These are phyloP conservation scores for Dromas ardeola DNA, from an alignment of 2,113 vertebrate genomes.

Conservation along the genomic window DNA sequence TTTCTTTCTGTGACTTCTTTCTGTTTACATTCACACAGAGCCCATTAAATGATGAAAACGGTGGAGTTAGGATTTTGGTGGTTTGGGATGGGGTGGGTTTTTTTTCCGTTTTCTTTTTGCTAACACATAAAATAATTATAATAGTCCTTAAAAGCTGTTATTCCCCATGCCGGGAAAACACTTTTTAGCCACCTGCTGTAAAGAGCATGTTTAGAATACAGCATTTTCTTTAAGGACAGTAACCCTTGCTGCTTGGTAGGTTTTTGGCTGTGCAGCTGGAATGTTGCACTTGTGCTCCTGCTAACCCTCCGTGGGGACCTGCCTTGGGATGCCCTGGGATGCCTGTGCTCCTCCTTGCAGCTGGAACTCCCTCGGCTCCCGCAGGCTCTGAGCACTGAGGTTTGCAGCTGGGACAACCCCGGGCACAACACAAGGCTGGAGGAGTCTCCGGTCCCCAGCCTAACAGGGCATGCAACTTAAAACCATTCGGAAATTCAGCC, in stretches of 20 bases:
- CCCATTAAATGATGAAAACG: not conserved
- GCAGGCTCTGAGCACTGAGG: not conserved
- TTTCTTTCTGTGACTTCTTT: not conserved
- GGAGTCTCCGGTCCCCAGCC: not conserved
- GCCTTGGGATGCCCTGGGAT: not conserved
- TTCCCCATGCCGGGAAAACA: not conserved
- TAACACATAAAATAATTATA: conserved; percentile 1
- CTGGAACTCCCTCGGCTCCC: not conserved
- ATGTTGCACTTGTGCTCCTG: not conserved
- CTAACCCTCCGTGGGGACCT: not conserved
- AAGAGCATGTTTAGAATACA: not conserved
- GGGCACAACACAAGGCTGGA: not conserved
- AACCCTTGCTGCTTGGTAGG: not conserved
- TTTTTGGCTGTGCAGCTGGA: not conserved
- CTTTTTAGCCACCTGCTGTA: conserved; percentile 25
- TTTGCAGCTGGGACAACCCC: not conserved
- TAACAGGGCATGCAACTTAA: not conserved
- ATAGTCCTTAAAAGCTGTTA: not conserved
- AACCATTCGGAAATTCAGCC: not conserved
- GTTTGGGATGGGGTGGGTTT: not conserved
- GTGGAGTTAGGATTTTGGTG: not conserved
- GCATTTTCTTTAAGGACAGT: not conserved
- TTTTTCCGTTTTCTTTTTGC: not conserved
- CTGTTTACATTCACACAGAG: not conserved
- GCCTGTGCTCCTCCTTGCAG: accelerated